Evolutionary conservation across 2,797 vertebrate species (phyloP).

Genomic region (Tangara arthus): DNA sequence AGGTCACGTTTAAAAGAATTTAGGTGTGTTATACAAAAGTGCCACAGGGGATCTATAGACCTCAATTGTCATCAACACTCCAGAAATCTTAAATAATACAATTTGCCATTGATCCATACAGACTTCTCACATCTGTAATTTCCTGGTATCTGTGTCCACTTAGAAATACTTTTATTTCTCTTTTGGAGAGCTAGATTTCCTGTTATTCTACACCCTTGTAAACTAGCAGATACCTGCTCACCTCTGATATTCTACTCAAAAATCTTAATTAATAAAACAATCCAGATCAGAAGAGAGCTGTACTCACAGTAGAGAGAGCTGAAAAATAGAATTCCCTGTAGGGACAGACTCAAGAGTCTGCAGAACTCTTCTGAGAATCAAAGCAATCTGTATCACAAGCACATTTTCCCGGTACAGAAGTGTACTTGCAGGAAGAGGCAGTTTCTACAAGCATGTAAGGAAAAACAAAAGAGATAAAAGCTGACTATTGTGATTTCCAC

Average conservation of each 20-base stretch:
- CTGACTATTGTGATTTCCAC: constrained; percentile 13
- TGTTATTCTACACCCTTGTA: background rate
- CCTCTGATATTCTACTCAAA: background rate
- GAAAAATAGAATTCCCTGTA: constrained; percentile 15
- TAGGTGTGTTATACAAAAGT: constrained; percentile 1
- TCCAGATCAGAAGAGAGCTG: background rate
- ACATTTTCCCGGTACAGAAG: background rate
- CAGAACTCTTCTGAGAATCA: constrained; percentile 31
- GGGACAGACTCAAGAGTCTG: background rate
- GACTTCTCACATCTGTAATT: background rate
- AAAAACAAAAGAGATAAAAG: constrained; percentile 12
- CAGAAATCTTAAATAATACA: constrained; percentile 28
- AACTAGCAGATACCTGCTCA: background rate
- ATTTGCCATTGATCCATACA: constrained; percentile 25
- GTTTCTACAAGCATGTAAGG: background rate
- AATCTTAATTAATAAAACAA: constrained; percentile 30
- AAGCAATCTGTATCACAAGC: constrained; percentile 22
- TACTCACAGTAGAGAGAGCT: background rate
- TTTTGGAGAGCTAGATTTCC: background rate
- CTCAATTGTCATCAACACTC: constrained; percentile 16
- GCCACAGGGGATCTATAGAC: background rate
- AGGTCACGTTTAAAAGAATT: constrained; percentile 38
- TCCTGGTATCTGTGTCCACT: background rate
- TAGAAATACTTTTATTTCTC: background rate
- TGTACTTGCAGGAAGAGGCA: background rate